A percentile compares a stretch with the other conserved stretches of the same genome.
These are phyloP conservation scores for Drosophila koepferae DNA, from an alignment of 2,888 invertebrate genomes.

Conservation along the genomic window DNA sequence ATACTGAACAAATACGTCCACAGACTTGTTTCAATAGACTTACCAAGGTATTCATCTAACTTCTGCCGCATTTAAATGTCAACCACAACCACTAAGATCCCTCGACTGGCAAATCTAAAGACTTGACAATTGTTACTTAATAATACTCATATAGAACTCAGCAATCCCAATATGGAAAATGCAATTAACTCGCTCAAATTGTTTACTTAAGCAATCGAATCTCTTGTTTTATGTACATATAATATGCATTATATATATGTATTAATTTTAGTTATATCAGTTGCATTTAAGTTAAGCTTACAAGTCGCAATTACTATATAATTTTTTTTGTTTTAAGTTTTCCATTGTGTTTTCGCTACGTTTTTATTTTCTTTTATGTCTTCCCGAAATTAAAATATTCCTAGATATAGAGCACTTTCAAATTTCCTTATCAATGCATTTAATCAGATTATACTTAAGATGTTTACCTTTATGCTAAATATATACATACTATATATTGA, in stretches of 20 bases:
- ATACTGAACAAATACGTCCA: conserved; percentile 46
- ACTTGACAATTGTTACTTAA: conserved; percentile 72
- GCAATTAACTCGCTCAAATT: conserved; percentile 45
- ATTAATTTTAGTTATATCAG: conserved; percentile 35
- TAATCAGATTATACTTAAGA: conserved; percentile 22
- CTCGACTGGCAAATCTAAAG: conserved; percentile 51
- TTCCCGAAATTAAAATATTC: conserved; percentile 47
- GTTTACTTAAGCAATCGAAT: conserved; percentile 30
- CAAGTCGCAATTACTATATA: conserved; percentile 11
- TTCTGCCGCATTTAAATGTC: conserved; percentile 39
- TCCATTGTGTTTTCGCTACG: background rate
- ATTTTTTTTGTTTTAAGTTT: conserved; percentile 18
- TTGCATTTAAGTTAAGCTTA: conserved; percentile 20
- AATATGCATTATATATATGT: conserved; percentile 23
- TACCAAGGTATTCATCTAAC: conserved; percentile 40
- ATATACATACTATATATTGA: background rate
- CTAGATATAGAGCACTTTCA: conserved; percentile 12
- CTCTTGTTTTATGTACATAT: conserved; percentile 41
- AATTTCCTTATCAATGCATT: conserved; percentile 45
- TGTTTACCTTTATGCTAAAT: conserved; percentile 18
- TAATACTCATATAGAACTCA: conserved; percentile 68
- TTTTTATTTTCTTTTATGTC: conserved; percentile 32
- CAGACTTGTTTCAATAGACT: conserved; percentile 28
- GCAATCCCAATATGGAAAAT: conserved; percentile 27
- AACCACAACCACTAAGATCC: conserved; percentile 21